Evolutionary conservation across 2,797 vertebrate genomes (phyloP).

Genomic region (Yasuhikotakia modesta): DNA sequence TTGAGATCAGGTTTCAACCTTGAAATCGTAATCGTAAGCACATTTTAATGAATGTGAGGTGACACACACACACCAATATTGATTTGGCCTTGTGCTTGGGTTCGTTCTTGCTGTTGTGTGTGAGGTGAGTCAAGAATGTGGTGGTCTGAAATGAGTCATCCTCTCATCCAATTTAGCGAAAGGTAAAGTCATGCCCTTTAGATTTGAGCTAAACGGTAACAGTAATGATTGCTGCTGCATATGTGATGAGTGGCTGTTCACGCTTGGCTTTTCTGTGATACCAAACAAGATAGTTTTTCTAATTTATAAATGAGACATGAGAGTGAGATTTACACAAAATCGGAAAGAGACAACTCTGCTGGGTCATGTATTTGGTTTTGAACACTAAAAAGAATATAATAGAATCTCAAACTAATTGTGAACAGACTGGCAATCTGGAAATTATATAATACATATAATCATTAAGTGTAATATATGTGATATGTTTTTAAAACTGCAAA

Average conservation of each 20-base stretch:
- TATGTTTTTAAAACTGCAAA: not conserved
- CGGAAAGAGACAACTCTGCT: not conserved
- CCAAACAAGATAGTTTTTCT: constrained; percentile 13
- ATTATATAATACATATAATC: not conserved
- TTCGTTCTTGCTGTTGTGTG: not conserved
- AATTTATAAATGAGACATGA: constrained; percentile 20
- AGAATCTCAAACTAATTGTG: not conserved
- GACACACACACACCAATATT: not conserved
- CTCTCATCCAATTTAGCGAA: constrained; percentile 13
- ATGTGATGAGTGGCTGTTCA: constrained; percentile 6
- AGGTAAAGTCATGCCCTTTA: constrained; percentile 22
- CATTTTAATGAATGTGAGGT: no score
- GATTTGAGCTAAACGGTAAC: not conserved
- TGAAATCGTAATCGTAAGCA: not conserved
- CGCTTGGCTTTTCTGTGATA: constrained; percentile 25
- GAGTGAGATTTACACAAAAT: not conserved
- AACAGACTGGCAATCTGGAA: constrained; percentile 7
- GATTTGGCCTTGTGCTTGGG: not conserved
- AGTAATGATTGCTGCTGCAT: constrained; percentile 8
- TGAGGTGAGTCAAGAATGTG: constrained; percentile 9
- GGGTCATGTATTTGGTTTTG: not conserved
- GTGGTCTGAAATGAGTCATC: not conserved
- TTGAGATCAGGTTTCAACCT: not conserved
- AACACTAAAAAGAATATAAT: not conserved
- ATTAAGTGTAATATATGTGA: not conserved